Evolutionary conservation across 2,888 invertebrate genomes (phyloP), one percentile per base, ranked within the genome.

Genomic region (Chironomus riparius): DNA sequence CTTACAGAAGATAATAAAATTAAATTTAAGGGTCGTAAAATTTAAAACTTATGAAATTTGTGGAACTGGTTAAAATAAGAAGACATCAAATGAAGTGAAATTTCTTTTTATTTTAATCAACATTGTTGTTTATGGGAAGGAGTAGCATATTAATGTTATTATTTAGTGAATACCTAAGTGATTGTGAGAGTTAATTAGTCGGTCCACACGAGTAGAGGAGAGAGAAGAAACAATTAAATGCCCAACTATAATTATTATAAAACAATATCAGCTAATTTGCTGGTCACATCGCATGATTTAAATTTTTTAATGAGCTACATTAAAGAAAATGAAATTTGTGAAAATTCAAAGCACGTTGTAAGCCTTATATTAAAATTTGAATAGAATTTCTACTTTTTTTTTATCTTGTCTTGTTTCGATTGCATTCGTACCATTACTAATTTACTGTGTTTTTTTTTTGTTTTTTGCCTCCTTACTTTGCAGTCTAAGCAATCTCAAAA

Each of bases 401-500:
- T 28, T 28, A 1, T 6, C n/a, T n/a, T 38, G 7, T 38, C 38
- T 38, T 38, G 4, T 1, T 28, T 70, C 15, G 28, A n/a, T n/a
- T n/a, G n/a, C n/a, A n/a, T 68, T 38, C n/a, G 50, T n/a, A 18
- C 62, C 62, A n/a, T 13, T 48, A 70, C 75, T 62, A 0, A 68
- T 77, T 50, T 72, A 22, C 21, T 21, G 70, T 21, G 70, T 70
- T 5, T 72, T 13, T 56, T 22, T 28, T 15, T 24, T 38, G 56
- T 56, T 77, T 61, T 78, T 78, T 76, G 78, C 77, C 15, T 15
- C 50, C n/a, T 77, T 74, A 82, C 82, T 80, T 83, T 79, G 1
- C 84, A 89, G 88, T 87, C 82, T 78, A 82, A 82, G 70, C 81
- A 70, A 62, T 68, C 76, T 28, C 69, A 81, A 73, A 78, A 47